Percentiles rank a stretch among this genome's conserved stretches.
phyloP scores from a whole-genome alignment of 2,888 invertebrate genomes.

The Drosophila setosimentum region DNA sequence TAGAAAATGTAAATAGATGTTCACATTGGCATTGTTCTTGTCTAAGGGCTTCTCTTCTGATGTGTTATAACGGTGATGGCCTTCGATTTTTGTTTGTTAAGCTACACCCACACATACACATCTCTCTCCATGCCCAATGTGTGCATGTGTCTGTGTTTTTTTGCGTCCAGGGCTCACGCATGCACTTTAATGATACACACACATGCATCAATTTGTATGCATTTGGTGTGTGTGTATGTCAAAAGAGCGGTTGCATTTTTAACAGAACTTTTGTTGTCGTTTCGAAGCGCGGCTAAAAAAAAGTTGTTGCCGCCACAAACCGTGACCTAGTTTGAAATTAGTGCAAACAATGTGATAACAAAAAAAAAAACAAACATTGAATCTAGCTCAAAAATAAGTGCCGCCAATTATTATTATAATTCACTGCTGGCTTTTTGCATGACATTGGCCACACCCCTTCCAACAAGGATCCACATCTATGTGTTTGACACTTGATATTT shows the following conservation, averaged over 20 bases:
- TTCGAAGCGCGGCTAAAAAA: constrained; percentile 42
- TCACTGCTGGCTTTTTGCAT: constrained; percentile 9
- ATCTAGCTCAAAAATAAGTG: neutral
- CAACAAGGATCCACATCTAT: constrained; percentile 1
- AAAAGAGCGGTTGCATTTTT: constrained; percentile 37
- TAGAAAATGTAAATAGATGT: neutral
- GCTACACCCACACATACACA: constrained; percentile 14
- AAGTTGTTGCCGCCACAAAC: neutral
- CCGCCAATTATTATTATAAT: neutral
- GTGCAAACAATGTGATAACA: constrained; percentile 2
- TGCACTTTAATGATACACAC: constrained; percentile 4
- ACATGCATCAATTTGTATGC: constrained; percentile 2
- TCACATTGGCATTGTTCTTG: constrained; percentile 5
- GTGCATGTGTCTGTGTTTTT: constrained; percentile 4
- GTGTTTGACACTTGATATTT: constrained; percentile 3
- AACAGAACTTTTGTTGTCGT: constrained; percentile 21
- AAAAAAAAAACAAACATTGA: neutral
- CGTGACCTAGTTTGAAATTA: constrained; percentile 21
- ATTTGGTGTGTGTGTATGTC: neutral
- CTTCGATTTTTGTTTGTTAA: constrained; percentile 31
- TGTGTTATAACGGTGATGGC: constrained; percentile 28
- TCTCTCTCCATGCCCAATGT: neutral
- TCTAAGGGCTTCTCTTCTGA: constrained; percentile 11
- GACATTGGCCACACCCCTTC: constrained; percentile 26
- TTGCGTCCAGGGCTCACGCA: constrained; percentile 16